Percentiles rank a stretch among this genome's conserved stretches.
phyloP scores from a whole-genome alignment of 2,797 vertebrate species.

The Phrynocephalus guinanensis region DNA sequence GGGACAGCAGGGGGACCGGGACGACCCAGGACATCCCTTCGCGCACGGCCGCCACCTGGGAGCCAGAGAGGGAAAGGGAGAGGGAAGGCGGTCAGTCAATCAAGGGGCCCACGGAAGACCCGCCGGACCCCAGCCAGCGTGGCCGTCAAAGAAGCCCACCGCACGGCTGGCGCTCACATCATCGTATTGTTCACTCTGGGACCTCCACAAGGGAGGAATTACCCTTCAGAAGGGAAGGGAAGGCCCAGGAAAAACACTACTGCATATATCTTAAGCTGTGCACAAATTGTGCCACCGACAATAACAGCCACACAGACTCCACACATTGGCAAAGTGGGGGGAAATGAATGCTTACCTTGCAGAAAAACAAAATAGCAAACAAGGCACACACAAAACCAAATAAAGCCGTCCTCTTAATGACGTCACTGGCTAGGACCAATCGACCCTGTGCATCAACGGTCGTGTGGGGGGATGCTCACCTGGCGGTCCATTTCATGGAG shows the following conservation, averaged over 20 bases:
- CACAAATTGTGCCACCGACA: too few relatives aligned
- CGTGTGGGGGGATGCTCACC: conserved; percentile 64
- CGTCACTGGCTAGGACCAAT: too few relatives aligned
- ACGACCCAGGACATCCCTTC: conserved; percentile 88
- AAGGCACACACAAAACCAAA: too few relatives aligned
- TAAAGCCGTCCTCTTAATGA: too few relatives aligned
- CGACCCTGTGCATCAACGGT: accelerated
- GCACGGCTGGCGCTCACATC: not conserved
- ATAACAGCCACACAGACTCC: too few relatives aligned
- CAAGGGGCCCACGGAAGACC: too few relatives aligned
- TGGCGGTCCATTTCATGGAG: conserved; percentile 87
- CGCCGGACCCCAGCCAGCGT: too few relatives aligned
- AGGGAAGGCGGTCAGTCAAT: too few relatives aligned
- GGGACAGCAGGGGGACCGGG: conserved; percentile 83
- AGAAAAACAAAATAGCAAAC: not conserved
- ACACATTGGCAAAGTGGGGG: too few relatives aligned
- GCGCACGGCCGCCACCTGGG: conserved; percentile 84
- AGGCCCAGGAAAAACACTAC: too few relatives aligned
- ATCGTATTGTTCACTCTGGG: not conserved
- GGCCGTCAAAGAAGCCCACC: accelerated
- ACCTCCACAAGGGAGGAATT: not conserved
- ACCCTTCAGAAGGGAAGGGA: not conserved
- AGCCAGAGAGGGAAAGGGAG: conserved; percentile 7
- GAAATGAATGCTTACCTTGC: too few relatives aligned
- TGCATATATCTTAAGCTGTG: too few relatives aligned